Conservation (phyloP, 2,888 invertebrate species). For the Eilema griseolum region DNA sequence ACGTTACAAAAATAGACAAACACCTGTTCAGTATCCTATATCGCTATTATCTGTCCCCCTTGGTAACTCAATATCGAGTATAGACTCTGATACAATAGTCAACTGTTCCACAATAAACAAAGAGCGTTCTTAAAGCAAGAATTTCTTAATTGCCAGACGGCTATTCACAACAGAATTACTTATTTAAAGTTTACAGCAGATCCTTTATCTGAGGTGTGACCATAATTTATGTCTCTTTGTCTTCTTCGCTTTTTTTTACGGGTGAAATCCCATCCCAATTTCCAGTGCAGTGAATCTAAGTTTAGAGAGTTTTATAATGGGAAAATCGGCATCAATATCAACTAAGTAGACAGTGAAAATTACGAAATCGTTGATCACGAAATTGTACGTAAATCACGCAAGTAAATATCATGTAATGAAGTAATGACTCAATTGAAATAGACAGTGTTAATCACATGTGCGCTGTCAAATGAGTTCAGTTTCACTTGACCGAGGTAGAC, state of each 20-base stretch:
- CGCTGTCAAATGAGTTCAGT: conserved; percentile 34
- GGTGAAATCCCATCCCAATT: background rate
- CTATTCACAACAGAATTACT: background rate
- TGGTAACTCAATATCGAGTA: conserved; percentile 17
- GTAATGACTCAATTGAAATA: conserved; percentile 42
- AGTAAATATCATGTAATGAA: conserved; percentile 19
- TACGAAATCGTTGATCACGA: background rate
- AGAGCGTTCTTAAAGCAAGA: conserved; percentile 8
- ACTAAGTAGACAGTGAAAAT: background rate
- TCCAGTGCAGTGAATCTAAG: background rate
- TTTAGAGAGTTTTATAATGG: background rate
- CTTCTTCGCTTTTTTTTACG: background rate
- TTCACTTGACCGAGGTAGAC: conserved; percentile 47
- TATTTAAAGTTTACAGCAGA: background rate
- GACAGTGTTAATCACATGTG: conserved; percentile 31
- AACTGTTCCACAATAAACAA: conserved; percentile 13
- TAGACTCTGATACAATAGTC: background rate
- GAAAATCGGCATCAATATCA: background rate
- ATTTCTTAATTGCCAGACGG: conserved; percentile 9
- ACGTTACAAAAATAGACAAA: conserved; percentile 27
- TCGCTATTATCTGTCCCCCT: conserved; percentile 15
- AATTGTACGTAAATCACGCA: conserved; percentile 12
- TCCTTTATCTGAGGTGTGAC: background rate
- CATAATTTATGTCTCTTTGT: background rate
- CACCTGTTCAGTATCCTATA: conserved; percentile 42